A percentile compares a stretch with the other conserved stretches of the same genome.
These are phyloP conservation scores for Escarpia spicata DNA, from an alignment of 2,888 invertebrate species.

Conservation along the genomic window DNA sequence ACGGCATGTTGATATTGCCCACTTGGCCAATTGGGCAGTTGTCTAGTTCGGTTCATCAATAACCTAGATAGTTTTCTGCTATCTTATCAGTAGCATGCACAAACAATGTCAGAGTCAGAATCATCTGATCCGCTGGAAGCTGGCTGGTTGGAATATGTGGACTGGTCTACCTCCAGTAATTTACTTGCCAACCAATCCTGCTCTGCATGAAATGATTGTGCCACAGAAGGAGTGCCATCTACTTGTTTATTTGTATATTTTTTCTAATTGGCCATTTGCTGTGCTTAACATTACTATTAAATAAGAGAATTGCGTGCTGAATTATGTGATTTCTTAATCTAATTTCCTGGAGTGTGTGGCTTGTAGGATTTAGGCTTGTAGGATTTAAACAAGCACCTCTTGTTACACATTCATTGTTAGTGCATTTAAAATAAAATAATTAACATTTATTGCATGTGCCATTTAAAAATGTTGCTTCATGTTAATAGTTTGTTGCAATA, in stretches of 20 bases:
- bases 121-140: neutral
- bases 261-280: neutral
- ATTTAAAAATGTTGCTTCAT: neutral
- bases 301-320: neutral
- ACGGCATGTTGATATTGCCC: no score
- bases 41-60: neutral
- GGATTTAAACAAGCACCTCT: neutral
- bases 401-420: neutral
- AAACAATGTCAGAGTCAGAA: neutral
- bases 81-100: neutral
- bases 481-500: neutral
- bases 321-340: neutral
- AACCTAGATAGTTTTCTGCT: neutral
- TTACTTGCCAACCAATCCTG: neutral
- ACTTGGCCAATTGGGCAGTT: neutral
- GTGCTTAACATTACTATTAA: neutral
- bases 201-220: neutral
- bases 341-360: neutral
- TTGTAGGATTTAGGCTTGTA: neutral
- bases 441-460: neutral
- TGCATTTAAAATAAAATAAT: neutral
- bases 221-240: neutral
- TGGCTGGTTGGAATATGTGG: neutral
- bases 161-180: neutral
- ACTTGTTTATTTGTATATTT: neutral